Evolutionary conservation across 2,888 invertebrate genomes (phyloP), one percentile per base, ranked within the genome.

Genomic region (Sarcophaga variegata): DNA sequence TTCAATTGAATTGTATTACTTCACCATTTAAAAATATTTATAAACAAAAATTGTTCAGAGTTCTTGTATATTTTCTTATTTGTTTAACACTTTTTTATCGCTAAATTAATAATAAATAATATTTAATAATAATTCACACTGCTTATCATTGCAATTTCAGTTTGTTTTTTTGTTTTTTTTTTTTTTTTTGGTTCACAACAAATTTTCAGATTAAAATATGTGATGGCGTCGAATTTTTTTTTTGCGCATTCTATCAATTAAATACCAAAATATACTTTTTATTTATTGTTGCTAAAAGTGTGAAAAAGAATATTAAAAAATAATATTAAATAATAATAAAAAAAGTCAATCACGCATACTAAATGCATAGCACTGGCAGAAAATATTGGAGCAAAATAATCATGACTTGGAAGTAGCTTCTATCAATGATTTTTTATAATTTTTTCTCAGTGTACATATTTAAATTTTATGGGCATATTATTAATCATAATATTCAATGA

Each of bases 1-100:
- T 72, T 45, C 4, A 79, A 62, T n/a, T 47, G 25, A 69, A 81
- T 81, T 78, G 60, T 81, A 78, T 85, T 74, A 81, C 72, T 85
- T 85, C 69, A 85, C 69, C 69, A 67, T 85, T 74, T 64, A 81
- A 45, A 70, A 81, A 63, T 74, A 64, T 47, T 20, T 60, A 59
- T 47, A 64, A 82, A 77, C n/a, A 47, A 20, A 74, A 74, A 37
- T 2, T 70, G n/a, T 63, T 17, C 54, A 54, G 54, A 54, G 54
- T 20, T 22, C n/a, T 62, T 62, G 14, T 62, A 20, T 20, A n/a
- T 62, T 8, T 22, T 10, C 6, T 62, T 62, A 11, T 62, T 62
- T 62, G 10, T 17, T 54, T 54, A 54, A 63, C 25, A 49, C 49
- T 45, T 47, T 37, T n/a, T 45, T 45, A 25, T 74, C 71, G 71